Conservation (phyloP, 2,797 vertebrate species). For the Pangasius mekongensis region DNA sequence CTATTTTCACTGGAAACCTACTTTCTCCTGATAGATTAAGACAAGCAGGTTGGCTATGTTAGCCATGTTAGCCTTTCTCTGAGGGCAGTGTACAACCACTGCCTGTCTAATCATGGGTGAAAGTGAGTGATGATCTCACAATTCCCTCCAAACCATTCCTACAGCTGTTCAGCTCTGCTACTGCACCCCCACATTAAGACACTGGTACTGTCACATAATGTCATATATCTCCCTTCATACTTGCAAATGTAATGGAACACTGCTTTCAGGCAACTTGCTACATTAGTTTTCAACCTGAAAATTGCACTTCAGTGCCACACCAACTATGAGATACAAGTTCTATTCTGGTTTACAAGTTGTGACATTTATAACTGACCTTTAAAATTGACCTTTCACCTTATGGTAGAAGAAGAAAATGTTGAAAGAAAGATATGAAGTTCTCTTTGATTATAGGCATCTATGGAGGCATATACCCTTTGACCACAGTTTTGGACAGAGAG, state of each 20-base stretch:
- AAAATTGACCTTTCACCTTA: not conserved
- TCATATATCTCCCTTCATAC: not conserved
- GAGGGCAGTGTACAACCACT: not conserved
- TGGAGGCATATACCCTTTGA: not conserved
- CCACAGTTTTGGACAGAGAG: not conserved
- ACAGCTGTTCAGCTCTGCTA: not conserved
- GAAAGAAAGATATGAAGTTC: not conserved
- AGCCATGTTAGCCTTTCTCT: not conserved
- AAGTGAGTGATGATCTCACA: conserved; percentile 9
- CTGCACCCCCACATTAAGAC: not conserved
- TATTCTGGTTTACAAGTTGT: not conserved
- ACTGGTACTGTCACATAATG: conserved; percentile 1
- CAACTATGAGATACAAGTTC: not conserved
- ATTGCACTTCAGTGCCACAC: not conserved
- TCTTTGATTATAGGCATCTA: not conserved
- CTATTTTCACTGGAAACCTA: not conserved
- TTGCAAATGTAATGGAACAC: not conserved
- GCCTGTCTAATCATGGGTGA: not conserved
- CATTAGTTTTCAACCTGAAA: not conserved
- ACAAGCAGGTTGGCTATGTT: not conserved
- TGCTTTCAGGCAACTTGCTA: not conserved
- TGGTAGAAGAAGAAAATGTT: not conserved
- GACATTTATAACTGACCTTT: not conserved
- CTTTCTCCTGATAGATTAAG: not conserved
- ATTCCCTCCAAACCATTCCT: not conserved